Percentiles rank a stretch among this genome's conserved stretches.
These are phyloP conservation scores for Callionymus lyra DNA, from an alignment of 2,113 vertebrate genomes.

Conservation along the genomic window DNA sequence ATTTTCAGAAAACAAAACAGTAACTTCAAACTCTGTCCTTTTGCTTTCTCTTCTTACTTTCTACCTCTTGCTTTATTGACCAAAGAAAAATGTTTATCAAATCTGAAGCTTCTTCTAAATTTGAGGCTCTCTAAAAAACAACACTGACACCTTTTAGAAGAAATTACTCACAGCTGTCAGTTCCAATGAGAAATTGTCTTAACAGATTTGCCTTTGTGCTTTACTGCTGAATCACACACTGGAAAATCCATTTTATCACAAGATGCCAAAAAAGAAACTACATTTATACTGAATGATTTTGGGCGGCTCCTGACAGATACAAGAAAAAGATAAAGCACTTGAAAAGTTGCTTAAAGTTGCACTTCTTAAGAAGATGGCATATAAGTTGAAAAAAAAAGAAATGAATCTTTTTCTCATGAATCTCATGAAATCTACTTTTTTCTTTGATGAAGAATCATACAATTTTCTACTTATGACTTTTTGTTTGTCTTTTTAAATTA, in stretches of 20 bases:
- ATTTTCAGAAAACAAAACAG: neutral
- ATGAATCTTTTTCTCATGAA: no score
- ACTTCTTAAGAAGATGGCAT: no score
- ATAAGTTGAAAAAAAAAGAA: no score
- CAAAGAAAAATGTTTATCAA: no score
- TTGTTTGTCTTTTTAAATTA: no score
- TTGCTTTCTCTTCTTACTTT: no score
- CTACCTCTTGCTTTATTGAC: no score
- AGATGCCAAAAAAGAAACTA: conserved; percentile 2
- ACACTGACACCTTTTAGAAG: neutral
- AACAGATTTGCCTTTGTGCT: conserved; percentile 11
- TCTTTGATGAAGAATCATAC: no score
- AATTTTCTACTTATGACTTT: no score
- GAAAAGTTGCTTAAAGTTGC: no score
- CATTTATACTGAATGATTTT: conserved; percentile 9
- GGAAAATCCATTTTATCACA: conserved; percentile 3
- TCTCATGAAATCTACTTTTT: no score
- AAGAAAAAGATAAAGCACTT: no score
- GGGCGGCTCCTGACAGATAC: neutral
- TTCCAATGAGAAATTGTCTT: conserved; percentile 5
- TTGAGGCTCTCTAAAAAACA: conserved; percentile 12
- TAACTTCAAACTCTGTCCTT: neutral
- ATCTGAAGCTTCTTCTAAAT: conserved; percentile 13
- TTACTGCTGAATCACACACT: conserved; percentile 8
- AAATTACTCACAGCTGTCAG: conserved; percentile 17